Evolutionary conservation across 2,888 invertebrate species (phyloP), one percentile per base, ranked within the genome.

Genomic region (Clostera curtula): DNA sequence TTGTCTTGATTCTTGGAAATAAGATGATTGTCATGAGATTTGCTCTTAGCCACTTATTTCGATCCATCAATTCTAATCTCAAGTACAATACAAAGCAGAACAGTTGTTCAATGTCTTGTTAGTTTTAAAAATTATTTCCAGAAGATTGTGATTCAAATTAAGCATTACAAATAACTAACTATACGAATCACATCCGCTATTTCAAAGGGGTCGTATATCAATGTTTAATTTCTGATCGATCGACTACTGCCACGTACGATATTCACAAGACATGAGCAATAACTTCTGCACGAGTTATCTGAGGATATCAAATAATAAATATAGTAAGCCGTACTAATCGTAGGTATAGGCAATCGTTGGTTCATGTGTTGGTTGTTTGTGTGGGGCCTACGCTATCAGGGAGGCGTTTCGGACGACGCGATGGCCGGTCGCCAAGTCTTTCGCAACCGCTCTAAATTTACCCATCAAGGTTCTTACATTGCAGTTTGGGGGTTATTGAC

Each of bases 401-500:
- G 49, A 47, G 41, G 56, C 59, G 59, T 55, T 49, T 29, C 49
- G 56, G 45, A 41, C 53, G 55, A 51, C 54, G 48, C 49, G 48
- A 61, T 77, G 82, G 82, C 74, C 43, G 35, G 35, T 53, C 58
- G 80, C 82, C 82, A 82, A 75, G 53, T 63, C 62, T 80, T 76
- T 79, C 76, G 72, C 69, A 79, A 79, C 59, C 39, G 51, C 49
- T 67, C 70, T 79, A 79, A 66, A 69, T 74, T 66, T 77, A 72
- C 49, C 41, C 57, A 57, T 67, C 76, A 80, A 79, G 80, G 79
- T 77, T 76, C 64, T 63, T 64, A 63, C 63, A 61, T 68, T 70
- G 71, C 69, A 71, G 69, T 80, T 79, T 75, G 72, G 70, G 56
- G 82, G 82, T 83, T 80, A 82, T 79, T 83, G 82, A 83, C 83